Evolutionary conservation across 2,113 vertebrate species (phyloP), one percentile per base, ranked within the genome.

Genomic region (human): DNA sequence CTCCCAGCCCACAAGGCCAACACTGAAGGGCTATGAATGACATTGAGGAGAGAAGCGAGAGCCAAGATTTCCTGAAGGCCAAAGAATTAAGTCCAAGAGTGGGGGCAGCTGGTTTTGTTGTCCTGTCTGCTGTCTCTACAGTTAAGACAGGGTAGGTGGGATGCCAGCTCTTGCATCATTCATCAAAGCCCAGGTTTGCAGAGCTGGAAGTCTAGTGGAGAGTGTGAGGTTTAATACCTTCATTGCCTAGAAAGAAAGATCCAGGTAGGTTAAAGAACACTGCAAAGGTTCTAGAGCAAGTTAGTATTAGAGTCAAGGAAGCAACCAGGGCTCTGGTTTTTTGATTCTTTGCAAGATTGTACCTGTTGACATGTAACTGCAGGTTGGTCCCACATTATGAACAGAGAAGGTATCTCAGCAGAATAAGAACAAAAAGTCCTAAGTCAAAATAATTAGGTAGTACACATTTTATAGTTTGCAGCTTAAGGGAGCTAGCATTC

Each of bases 1-100:
- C 88, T 75, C 75, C 94, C 80, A 96, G 87, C 93, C 92, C 92
- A 84, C 87, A 87, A 92, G 78, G n/a, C 40, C 92, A 55, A 6
- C 75, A 57, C 81, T 32, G 40, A 35, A 35, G 78, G 73, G 27
- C 16, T 73, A 18, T 30, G 23, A 27, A 75, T 20, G 89, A 35
- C 30, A 23, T 17, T 23, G 10, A 23, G 80, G 66, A 79, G 38
- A 78, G 55, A 93, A 38, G 30, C 0, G 25, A 89, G 80, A 92
- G 84, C 82, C 43, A 1, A 38, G 5, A 35, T 48, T 78, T 87
- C 55, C 70, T 32, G 8, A 45, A 89, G 81, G 76, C 95, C 30
- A 50, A n/a, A 85, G 79, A 89, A 64, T 50, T 32, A 50, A 68
- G 68, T 23, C 20, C 5, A 18, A 32, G 48, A 70, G 68, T 43